These are phyloP conservation scores for Poeciliopsis gracilis DNA, from an alignment of 2,797 vertebrate genomes.

Conservation along the genomic window DNA sequence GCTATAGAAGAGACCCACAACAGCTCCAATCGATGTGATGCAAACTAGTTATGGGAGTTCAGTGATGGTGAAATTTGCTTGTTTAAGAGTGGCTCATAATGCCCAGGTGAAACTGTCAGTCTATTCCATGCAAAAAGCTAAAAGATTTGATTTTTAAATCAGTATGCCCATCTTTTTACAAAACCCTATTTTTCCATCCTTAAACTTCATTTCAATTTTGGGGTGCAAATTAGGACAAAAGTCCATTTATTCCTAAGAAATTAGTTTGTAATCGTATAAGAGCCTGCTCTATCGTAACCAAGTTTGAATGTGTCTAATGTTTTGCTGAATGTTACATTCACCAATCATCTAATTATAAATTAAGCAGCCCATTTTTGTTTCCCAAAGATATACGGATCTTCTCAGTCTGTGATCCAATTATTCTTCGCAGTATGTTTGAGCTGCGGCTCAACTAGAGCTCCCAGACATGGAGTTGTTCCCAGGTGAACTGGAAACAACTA, in stretches of 20 bases:
- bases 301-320: not conserved
- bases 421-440: constrained; percentile 1
- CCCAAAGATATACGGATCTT: not conserved
- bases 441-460: constrained; percentile 6
- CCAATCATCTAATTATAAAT: not conserved
- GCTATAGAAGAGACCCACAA: not conserved
- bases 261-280: not conserved
- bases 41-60: not conserved
- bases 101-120: not conserved
- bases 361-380: not conserved
- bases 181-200: not conserved
- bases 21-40: not conserved
- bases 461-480: constrained; percentile 8
- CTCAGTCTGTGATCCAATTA: not conserved
- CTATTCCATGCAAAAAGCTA: not conserved
- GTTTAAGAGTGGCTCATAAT: not conserved
- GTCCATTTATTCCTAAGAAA: not conserved
- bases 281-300: not conserved
- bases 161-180: not conserved
- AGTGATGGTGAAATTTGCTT: not conserved
- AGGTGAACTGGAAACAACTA: constrained; percentile 25
- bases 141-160: not conserved
- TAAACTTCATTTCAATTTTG: not conserved
- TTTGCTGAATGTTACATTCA: constrained; percentile 1
- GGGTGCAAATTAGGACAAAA: not conserved